These are phyloP conservation scores for Ectemnius lituratus DNA, from an alignment of 2,888 invertebrate genomes.

Conservation along the genomic window DNA sequence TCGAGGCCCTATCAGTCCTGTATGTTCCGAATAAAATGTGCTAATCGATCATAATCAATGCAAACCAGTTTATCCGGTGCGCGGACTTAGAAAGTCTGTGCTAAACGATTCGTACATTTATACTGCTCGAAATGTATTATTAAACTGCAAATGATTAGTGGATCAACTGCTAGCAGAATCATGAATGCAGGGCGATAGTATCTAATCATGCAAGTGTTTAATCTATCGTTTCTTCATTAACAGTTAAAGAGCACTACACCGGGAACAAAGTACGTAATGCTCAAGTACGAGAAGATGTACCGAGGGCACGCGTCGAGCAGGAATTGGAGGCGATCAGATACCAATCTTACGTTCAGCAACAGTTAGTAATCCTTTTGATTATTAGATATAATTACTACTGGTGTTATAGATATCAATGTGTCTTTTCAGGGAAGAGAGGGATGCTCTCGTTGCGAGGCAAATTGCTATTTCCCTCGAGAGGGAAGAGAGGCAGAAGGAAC, in stretches of 20 bases:
- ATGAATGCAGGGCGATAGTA: too few relatives aligned
- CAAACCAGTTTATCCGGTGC: not conserved
- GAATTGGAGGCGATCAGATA: conserved; percentile 82
- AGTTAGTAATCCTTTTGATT: conserved; percentile 78
- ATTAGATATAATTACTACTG: not conserved
- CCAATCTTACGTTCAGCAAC: conserved; percentile 82
- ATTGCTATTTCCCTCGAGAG: conserved; percentile 83
- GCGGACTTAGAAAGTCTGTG: too few relatives aligned
- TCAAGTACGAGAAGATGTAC: conserved; percentile 88
- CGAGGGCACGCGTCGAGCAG: conserved; percentile 87
- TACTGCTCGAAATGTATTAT: too few relatives aligned
- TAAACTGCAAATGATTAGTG: not conserved
- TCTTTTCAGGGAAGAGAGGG: conserved; percentile 82
- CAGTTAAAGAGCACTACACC: conserved; percentile 87
- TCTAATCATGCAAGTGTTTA: not conserved
- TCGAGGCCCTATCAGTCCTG: too few relatives aligned
- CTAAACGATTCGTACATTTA: too few relatives aligned
- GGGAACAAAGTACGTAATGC: conserved; percentile 88
- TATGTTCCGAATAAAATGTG: too few relatives aligned
- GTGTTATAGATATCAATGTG: not conserved
- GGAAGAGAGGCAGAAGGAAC: conserved; percentile 79
- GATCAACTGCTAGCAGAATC: not conserved
- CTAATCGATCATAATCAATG: not conserved
- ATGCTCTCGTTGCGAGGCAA: conserved; percentile 83
- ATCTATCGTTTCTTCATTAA: conserved; percentile 30